A percentile compares a stretch with the other conserved stretches of the same genome.
Evolutionary conservation across 2,113 vertebrate species (phyloP).

Genomic region (Sciurus niger): DNA sequence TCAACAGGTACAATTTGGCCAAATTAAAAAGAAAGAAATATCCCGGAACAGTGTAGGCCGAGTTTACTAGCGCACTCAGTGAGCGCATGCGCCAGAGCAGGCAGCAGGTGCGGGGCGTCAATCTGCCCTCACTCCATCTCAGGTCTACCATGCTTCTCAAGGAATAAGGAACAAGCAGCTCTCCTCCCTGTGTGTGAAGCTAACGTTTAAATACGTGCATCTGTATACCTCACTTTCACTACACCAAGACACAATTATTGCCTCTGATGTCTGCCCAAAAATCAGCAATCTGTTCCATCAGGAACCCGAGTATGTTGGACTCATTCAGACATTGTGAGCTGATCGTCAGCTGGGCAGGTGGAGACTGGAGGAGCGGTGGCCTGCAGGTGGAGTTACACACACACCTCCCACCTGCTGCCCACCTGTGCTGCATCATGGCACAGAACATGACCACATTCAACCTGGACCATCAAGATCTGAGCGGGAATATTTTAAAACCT

Average conservation of each 20-base stretch:
- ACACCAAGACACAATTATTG: background rate
- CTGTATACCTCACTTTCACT: background rate
- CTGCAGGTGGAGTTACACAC: background rate
- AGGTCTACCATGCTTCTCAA: no score
- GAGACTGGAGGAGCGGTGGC: background rate
- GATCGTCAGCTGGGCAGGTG: background rate
- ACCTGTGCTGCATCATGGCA: no score
- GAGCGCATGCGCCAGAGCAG: background rate
- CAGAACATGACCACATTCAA: background rate
- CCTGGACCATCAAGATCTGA: background rate
- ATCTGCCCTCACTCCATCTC: background rate
- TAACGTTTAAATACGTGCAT: background rate
- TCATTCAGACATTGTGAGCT: background rate
- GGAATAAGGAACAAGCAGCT: background rate
- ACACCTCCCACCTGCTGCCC: background rate
- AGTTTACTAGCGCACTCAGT: background rate
- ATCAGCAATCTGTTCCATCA: background rate
- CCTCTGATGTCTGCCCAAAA: background rate
- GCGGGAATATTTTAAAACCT: background rate
- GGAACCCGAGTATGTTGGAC: background rate
- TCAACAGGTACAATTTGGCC: background rate
- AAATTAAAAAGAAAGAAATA: background rate
- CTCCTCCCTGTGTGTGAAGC: background rate
- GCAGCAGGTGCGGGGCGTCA: rapidly evolving
- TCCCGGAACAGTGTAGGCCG: background rate